Percentiles rank a stretch among this genome's conserved stretches.
phyloP scores from a whole-genome alignment of 1,140 invertebrate genomes.

The Asobara japonica region DNA sequence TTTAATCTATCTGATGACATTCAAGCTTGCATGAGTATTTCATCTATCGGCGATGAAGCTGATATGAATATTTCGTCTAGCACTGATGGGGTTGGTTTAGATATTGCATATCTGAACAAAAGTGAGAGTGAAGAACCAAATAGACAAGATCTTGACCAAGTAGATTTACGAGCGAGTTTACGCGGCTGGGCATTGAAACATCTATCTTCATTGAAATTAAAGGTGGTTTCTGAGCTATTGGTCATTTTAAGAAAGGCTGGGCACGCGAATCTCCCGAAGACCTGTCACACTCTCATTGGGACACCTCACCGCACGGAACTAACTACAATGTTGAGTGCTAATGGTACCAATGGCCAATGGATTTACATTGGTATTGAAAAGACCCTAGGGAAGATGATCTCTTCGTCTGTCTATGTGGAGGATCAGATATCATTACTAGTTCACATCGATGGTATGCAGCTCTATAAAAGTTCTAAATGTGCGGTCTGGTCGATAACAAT shows the following conservation, averaged over 20 bases:
- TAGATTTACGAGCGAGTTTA: not conserved
- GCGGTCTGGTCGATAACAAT: constrained; percentile 22
- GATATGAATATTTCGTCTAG: no score
- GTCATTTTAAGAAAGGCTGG: not conserved
- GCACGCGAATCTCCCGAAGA: not conserved
- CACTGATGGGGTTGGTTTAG: no score
- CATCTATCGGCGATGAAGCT: no score
- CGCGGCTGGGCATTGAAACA: not conserved
- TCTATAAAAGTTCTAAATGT: not conserved
- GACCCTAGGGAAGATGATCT: constrained; percentile 9
- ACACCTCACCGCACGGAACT: not conserved
- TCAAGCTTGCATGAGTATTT: no score
- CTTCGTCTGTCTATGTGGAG: constrained; percentile 1
- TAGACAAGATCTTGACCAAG: no score
- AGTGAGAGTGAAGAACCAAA: no score
- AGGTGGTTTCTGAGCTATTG: constrained; percentile 1
- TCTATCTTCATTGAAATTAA: not conserved
- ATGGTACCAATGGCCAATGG: constrained; percentile 14
- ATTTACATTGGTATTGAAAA: constrained; percentile 19
- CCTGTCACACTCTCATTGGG: constrained; percentile 9
- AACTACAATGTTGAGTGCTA: not conserved
- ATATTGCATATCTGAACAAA: no score
- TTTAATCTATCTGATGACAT: no score
- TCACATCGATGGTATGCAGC: constrained; percentile 21
- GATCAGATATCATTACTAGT: not conserved